Evolutionary conservation across 2,797 vertebrate species (phyloP), one percentile per base, ranked within the genome.

Genomic region (Mormyrus proboscirostris): DNA sequence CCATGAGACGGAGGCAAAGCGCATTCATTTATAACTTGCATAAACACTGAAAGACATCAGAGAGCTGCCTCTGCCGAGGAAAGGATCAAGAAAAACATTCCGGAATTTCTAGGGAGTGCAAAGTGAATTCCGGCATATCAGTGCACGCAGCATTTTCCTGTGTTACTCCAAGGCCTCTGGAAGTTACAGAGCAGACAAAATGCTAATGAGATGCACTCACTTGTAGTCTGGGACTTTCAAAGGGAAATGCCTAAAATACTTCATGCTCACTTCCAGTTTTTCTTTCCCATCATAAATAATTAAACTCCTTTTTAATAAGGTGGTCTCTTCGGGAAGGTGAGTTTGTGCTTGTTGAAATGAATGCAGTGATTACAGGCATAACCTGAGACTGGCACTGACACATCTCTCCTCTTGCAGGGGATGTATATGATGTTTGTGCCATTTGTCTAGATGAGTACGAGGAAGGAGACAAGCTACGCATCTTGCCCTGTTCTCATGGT

Each of bases 401-500:
- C 16, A 14, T 33, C 2, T 0, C 14, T 65, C 57, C 19, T 47
- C 19, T 92, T 92, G 7, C 86, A 99, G 98, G 98, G 88, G 98
- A 99, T 91, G 96, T 94, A 19, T 99, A 99, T 0, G 98, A 99
- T 9, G 97, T 99, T 0, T 99, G 98, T 90, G 98, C 98, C 92
- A 98, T 99, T 92, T 99, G 98, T 93, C 93, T 99, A 95, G 98
- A 99, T 88, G 98, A 99, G 87, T 99, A 99, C 84, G 98, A 99
- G 92, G 98, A 99, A 87, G 98, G 98, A 79, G 98, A 99, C 94
- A 99, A 99, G 91, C 98, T 99, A 90, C 93, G 98, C 92, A 96
- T 99, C 65, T 97, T 99, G 91, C 98, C 98, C 0, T 99, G 98
- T 93, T 99, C 98, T 93, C 98, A 99, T n/a, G 98, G 98, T 99